These are phyloP conservation scores for Malurus elegans DNA, from an alignment of 2,113 vertebrate genomes.

Conservation along the genomic window DNA sequence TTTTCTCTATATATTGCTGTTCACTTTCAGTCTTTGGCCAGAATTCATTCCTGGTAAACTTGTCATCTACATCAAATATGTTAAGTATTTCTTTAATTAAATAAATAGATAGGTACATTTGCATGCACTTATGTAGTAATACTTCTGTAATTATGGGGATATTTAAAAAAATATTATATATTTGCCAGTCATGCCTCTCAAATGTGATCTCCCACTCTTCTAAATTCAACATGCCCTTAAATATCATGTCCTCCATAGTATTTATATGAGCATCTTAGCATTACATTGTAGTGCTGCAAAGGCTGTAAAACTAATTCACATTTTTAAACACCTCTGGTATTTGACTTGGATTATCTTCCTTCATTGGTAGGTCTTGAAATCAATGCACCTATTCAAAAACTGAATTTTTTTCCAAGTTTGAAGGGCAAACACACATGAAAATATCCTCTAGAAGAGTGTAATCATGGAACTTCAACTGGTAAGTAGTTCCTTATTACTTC, in stretches of 20 bases:
- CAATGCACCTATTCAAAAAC: background rate
- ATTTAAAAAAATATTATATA: background rate
- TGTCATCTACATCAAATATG: background rate
- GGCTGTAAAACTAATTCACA: background rate
- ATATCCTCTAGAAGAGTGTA: background rate
- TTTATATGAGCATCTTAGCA: background rate
- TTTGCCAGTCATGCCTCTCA: background rate
- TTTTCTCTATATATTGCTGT: background rate
- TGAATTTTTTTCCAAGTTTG: background rate
- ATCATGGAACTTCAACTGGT: background rate
- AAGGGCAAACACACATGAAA: background rate
- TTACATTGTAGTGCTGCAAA: background rate
- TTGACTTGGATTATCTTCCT: background rate
- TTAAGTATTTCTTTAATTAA: background rate
- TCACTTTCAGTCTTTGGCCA: background rate
- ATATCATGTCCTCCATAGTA: background rate
- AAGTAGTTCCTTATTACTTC: background rate
- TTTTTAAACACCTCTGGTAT: background rate
- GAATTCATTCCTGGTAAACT: background rate
- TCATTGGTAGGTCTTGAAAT: background rate
- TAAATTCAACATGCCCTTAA: background rate
- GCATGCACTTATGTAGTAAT: background rate
- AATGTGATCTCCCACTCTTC: background rate
- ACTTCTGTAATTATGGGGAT: background rate
- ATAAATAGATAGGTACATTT: background rate